Conservation (phyloP, 2,113 vertebrate species). For the Neolamprologus longior region DNA sequence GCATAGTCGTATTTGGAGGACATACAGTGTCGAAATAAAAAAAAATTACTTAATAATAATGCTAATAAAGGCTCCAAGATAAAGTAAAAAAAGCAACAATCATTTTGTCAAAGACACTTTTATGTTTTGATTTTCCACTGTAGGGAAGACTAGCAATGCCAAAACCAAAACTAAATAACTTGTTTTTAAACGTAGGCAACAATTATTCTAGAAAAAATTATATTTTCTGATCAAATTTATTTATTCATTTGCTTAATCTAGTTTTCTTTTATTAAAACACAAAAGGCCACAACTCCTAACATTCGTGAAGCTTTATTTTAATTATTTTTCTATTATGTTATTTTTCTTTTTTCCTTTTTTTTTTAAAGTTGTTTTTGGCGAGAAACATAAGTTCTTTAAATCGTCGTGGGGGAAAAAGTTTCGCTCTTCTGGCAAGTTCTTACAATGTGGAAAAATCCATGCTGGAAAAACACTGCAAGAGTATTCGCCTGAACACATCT, state of each 20-base stretch:
- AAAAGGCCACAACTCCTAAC: background rate
- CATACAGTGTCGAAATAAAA: fast-evolving
- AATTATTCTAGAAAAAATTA: fast-evolving
- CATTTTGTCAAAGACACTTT: background rate
- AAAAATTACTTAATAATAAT: background rate
- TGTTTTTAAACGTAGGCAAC: fast-evolving
- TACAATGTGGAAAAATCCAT: background rate
- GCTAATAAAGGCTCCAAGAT: background rate
- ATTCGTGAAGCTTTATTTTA: fast-evolving
- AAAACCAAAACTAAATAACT: background rate
- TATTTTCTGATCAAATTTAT: background rate
- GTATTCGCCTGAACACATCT: background rate
- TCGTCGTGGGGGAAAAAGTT: background rate
- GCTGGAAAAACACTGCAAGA: background rate
- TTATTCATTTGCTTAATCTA: fast-evolving
- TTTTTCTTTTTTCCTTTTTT: fast-evolving
- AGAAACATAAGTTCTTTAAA: background rate
- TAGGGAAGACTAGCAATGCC: background rate
- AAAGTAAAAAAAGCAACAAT: background rate
- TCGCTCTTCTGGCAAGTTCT: background rate
- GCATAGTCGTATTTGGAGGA: background rate
- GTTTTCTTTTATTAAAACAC: background rate
- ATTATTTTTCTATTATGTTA: background rate
- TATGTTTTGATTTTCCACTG: background rate
- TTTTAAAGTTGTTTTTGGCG: fast-evolving